Evolutionary conservation across 1,140 invertebrate genomes (phyloP).

Genomic region (Octopus sinensis): DNA sequence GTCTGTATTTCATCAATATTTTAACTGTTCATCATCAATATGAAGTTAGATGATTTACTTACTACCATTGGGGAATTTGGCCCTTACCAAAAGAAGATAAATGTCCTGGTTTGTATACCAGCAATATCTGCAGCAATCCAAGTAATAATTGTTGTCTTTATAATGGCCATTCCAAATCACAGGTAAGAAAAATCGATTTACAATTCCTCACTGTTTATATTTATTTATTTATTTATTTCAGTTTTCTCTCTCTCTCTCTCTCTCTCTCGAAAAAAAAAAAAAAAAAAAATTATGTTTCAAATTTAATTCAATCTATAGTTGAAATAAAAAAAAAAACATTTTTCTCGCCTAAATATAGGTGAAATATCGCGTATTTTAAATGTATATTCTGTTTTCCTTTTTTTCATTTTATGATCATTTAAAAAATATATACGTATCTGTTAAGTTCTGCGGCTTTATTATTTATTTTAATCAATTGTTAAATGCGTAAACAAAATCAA

Average conservation of each 20-base stretch:
- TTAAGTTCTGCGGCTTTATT: no score
- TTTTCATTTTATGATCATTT: no score
- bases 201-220: not conserved
- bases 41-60: conserved; percentile 83
- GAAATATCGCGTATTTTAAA: no score
- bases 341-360: no score
- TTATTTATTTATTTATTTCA: not conserved
- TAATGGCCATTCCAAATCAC: conserved; percentile 37
- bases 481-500: no score
- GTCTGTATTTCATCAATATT: not conserved
- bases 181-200: conserved; percentile 26
- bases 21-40: conserved; percentile 43
- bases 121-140: conserved; percentile 74
- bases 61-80: conserved; percentile 84
- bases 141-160: conserved; percentile 60
- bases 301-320: no score
- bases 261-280: no score
- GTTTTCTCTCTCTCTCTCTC: not conserved
- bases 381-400: no score
- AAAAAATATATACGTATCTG: no score
- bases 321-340: no score
- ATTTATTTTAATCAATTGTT: no score
- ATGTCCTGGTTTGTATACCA: conserved; percentile 76
- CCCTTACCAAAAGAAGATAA: conserved; percentile 79
- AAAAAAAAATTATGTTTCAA: no score